Conservation (phyloP, 1,140 invertebrate genomes). For the Leptopilina clavipes region DNA sequence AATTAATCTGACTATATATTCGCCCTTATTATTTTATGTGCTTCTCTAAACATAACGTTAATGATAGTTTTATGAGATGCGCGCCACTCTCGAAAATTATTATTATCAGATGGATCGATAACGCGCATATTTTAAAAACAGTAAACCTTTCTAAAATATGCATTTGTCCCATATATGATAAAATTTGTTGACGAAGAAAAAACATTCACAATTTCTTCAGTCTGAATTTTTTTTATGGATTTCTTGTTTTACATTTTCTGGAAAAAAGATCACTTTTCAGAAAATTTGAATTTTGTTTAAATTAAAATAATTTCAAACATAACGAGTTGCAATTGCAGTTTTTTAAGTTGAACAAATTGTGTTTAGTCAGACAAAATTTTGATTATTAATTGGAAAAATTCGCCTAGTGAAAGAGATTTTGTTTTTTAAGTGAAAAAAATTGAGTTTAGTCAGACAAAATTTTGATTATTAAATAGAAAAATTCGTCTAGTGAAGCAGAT, state of each 20-base stretch:
- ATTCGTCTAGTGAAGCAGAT: too few relatives aligned
- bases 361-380: too few relatives aligned
- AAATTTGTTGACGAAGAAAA: too few relatives aligned
- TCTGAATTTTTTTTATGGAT: background rate
- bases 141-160: background rate
- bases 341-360: background rate
- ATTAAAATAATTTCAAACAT: too few relatives aligned
- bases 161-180: background rate
- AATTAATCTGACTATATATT: slow-evolving; percentile 8
- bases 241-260: too few relatives aligned
- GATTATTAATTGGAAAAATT: too few relatives aligned
- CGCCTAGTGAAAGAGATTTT: too few relatives aligned
- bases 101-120: background rate
- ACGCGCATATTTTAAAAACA: background rate
- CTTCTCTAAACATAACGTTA: slow-evolving; percentile 40
- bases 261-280: too few relatives aligned
- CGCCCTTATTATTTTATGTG: slow-evolving; percentile 40
- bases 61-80: slow-evolving; percentile 40
- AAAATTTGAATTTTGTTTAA: background rate
- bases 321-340: too few relatives aligned
- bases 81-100: background rate
- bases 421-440: too few relatives aligned
- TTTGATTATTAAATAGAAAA: too few relatives aligned
- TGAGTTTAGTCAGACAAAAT: too few relatives aligned
- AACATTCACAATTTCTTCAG: background rate